Conservation (phyloP, 1,140 invertebrate genomes). For the Condylostylus longicornis region DNA sequence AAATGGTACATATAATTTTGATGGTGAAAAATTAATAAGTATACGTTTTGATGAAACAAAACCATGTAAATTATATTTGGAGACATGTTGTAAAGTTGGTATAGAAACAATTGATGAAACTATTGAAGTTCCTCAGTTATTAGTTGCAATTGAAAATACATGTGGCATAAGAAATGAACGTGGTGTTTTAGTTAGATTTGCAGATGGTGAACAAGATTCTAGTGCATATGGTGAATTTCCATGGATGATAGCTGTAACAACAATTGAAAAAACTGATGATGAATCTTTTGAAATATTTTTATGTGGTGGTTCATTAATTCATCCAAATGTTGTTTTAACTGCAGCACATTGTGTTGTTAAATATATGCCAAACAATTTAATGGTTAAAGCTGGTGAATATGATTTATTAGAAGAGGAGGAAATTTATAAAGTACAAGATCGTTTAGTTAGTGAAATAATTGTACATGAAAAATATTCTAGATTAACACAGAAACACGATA, state of each 20-base stretch:
- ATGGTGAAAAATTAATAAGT: slow-evolving; percentile 62
- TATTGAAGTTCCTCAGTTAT: no score
- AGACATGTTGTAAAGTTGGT: slow-evolving; percentile 19
- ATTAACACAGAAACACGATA: slow-evolving; percentile 45
- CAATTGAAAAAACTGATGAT: slow-evolving; percentile 35
- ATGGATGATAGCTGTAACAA: slow-evolving; percentile 68
- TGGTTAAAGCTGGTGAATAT: slow-evolving; percentile 58
- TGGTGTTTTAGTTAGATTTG: slow-evolving; percentile 54
- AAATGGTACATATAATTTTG: slow-evolving; percentile 41
- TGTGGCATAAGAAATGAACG: slow-evolving; percentile 56
- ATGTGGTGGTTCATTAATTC: slow-evolving; percentile 42
- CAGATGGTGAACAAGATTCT: slow-evolving; percentile 45
- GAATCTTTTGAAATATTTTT: slow-evolving; percentile 36
- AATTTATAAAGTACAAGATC: slow-evolving; percentile 54
- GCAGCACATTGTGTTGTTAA: slow-evolving; percentile 42
- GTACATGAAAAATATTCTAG: slow-evolving; percentile 39
- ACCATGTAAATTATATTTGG: slow-evolving; percentile 31
- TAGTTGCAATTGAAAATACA: slow-evolving; percentile 3
- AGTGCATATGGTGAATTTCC: slow-evolving; percentile 45
- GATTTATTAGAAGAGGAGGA: slow-evolving; percentile 63
- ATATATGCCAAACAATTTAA: slow-evolving; percentile 16
- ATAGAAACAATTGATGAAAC: slow-evolving; percentile 5
- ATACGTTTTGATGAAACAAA: slow-evolving; percentile 27
- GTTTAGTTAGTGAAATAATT: slow-evolving; percentile 40
- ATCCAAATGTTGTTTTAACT: slow-evolving; percentile 38